Conservation (phyloP, 2,888 invertebrate genomes). For the Apodemia duryi region DNA sequence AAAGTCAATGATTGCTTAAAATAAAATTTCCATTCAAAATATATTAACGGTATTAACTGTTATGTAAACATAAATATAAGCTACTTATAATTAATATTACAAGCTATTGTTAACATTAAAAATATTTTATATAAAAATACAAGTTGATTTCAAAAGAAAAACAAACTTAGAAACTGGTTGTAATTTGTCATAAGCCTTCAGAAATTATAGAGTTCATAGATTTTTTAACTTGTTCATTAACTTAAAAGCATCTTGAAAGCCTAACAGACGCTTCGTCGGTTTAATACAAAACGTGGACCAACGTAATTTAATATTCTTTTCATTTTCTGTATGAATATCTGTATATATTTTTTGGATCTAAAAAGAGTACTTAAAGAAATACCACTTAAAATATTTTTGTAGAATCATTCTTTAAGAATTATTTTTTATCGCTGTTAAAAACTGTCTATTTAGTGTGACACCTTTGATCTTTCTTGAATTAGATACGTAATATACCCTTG, state of each 20-base stretch:
- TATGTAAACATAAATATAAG: too few relatives aligned
- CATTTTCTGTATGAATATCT: constrained; percentile 72
- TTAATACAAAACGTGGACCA: constrained; percentile 68
- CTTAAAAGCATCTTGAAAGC: constrained; percentile 76
- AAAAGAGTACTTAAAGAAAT: constrained; percentile 42
- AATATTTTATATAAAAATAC: background rate
- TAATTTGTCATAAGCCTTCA: constrained; percentile 28
- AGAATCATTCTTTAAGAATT: background rate
- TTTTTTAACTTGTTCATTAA: constrained; percentile 75
- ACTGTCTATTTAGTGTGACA: too few relatives aligned
- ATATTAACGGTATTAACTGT: too few relatives aligned
- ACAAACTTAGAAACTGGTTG: constrained; percentile 18
- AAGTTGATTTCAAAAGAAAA: background rate
- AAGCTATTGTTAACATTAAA: background rate
- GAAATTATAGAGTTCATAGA: constrained; percentile 57
- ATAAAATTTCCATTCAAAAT: too few relatives aligned
- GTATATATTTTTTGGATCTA: constrained; percentile 56
- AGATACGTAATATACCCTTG: too few relatives aligned
- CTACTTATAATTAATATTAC: too few relatives aligned
- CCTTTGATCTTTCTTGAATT: too few relatives aligned
- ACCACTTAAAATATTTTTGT: constrained; percentile 23
- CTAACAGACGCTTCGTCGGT: constrained; percentile 74
- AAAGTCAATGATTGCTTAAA: too few relatives aligned
- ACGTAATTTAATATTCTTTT: constrained; percentile 77
- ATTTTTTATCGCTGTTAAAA: too few relatives aligned